Evolutionary conservation across 2,113 vertebrate genomes (phyloP).

Genomic region (Scopus umbretta): DNA sequence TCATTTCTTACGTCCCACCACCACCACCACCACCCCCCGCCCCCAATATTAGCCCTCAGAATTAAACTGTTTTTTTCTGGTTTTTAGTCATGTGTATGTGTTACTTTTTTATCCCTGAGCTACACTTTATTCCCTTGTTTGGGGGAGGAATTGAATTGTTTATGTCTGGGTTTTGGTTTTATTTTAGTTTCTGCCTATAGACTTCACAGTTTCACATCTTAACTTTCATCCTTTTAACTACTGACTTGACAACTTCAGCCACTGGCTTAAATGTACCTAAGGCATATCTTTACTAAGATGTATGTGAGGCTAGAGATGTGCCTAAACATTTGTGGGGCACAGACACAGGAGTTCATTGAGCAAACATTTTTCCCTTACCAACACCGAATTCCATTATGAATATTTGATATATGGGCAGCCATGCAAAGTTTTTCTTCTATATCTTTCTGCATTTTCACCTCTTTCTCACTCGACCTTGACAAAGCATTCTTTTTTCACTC

Average conservation of each 20-base stretch:
- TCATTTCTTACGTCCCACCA: no score
- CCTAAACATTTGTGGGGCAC: background rate
- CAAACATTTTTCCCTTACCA: background rate
- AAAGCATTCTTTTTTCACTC: background rate
- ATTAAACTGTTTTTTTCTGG: background rate
- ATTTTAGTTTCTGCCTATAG: background rate
- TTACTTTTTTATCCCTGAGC: background rate
- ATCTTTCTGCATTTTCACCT: background rate
- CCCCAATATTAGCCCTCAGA: background rate
- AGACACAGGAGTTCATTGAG: background rate
- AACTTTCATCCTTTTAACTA: background rate
- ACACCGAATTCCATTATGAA: background rate
- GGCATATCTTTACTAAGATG: background rate
- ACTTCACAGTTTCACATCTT: background rate
- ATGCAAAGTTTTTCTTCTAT: background rate
- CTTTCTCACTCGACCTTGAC: background rate
- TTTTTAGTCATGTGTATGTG: background rate
- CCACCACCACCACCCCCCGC: no score
- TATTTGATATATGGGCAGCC: background rate
- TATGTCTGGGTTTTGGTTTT: background rate
- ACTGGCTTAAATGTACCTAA: background rate
- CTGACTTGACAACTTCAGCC: background rate
- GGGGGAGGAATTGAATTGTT: background rate
- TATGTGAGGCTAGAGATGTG: background rate
- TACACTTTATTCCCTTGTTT: background rate